Base-by-base conservation (phyloP, 2,888 invertebrate genomes). In the Morinoia aosen region DNA sequence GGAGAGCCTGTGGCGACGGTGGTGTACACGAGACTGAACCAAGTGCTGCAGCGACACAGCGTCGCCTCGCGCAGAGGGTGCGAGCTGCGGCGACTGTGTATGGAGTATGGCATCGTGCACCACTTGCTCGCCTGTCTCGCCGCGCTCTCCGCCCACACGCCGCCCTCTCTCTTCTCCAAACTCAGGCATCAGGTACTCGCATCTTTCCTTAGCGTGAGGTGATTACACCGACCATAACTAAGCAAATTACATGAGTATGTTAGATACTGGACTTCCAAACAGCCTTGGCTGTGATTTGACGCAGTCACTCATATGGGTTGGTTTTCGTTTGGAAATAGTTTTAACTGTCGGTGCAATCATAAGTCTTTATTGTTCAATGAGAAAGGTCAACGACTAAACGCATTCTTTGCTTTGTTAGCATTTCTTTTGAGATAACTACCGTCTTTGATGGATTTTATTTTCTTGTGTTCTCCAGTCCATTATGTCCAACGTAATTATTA, bases 61-160 rank as follows among this genome's bases (percentile, higher is more conserved):
- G 93, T 93, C 93, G 19, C 93, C 57, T 93, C 93, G 56, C n/a
- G 56, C 40, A 40, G 57, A 97, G 99, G 98, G 5, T 98, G 98
- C 95, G 97, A 98, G 96, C 97, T 99, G 97, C 98, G 99, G 16
- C 98, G 98, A 39, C 98, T 98, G 97, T 98, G 98, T 97, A 98
- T 99, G 97, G 98, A 98, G 97, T 98, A 98, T 76, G 99, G 99
- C 57, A 98, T 98, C 76, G 98, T 99, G 97, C 98, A 99, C 97
- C 98, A 99, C 95, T 98, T 99, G 97, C 98, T 99, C 90, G 98
- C 98, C 95, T 99, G 99, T 97, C 98, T 99, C 95, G 98, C 99
- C 1, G 98, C 99, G 88, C 99, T 99, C 97, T 99, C 99, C 96
- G 97, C 97, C 97, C 98, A 97, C 96, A 96, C 96, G 40, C 96